These are phyloP conservation scores for Rhinoderma darwinii DNA, from an alignment of 2,113 vertebrate species.

Conservation along the genomic window DNA sequence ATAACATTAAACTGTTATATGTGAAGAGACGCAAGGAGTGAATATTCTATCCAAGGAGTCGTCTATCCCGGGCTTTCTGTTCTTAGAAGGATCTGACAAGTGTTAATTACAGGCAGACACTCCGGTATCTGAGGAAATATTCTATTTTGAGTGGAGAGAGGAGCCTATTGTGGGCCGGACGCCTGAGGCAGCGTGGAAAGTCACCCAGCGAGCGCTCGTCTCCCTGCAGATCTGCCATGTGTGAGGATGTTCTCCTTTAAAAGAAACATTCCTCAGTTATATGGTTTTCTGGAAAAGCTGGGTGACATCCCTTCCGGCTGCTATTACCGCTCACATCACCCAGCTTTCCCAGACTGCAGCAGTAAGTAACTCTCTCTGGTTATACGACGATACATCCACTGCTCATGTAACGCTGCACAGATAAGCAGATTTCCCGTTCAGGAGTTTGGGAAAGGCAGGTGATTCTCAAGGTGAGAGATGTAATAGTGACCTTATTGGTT, in stretches of 20 bases:
- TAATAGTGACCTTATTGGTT: too few species aligned
- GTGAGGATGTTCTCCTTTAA: neutral
- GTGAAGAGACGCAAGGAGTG: conserved; percentile 53
- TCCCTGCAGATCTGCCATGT: neutral
- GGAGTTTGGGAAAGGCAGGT: too few species aligned
- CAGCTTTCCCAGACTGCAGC: too few species aligned
- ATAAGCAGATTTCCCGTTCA: too few species aligned
- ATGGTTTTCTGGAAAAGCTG: neutral
- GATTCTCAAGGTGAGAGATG: too few species aligned
- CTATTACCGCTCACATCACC: too few species aligned
- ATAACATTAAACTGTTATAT: too few species aligned
- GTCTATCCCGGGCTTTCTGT: conserved; percentile 61
- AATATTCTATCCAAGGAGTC: conserved; percentile 66
- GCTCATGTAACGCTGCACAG: too few species aligned
- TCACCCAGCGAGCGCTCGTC: neutral
- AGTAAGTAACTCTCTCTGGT: too few species aligned
- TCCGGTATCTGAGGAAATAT: conserved; percentile 61
- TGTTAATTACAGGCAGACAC: conserved; percentile 68
- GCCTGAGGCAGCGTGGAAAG: neutral
- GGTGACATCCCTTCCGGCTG: too few species aligned
- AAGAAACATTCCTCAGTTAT: too few species aligned
- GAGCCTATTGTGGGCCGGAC: neutral
- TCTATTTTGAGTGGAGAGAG: conserved; percentile 60
- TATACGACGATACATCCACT: too few species aligned
- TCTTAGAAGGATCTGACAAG: conserved; percentile 64